Conservation (phyloP, 2,113 vertebrate species). For the Brachyhypopomus occidentalis region DNA sequence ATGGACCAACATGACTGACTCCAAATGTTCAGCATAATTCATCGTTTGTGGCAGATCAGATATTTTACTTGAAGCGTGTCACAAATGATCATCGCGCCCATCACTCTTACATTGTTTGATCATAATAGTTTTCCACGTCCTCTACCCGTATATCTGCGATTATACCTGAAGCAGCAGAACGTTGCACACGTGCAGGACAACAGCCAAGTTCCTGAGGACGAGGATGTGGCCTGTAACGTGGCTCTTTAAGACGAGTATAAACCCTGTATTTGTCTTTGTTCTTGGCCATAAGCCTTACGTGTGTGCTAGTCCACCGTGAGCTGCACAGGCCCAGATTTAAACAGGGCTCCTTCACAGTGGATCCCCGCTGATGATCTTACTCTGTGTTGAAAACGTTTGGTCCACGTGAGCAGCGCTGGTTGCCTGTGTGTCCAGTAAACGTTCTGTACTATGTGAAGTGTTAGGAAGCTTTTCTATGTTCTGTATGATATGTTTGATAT, state of each 20-base stretch:
- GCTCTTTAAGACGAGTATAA: slow-evolving; percentile 9
- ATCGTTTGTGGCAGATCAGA: background rate
- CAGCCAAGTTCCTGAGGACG: background rate
- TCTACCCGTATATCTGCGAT: slow-evolving; percentile 4
- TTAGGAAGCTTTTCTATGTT: too few relatives aligned
- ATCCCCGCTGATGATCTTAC: background rate
- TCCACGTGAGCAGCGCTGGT: slow-evolving; percentile 21
- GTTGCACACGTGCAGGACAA: background rate
- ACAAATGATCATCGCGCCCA: background rate
- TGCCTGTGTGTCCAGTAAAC: slow-evolving; percentile 26
- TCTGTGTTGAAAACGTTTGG: background rate
- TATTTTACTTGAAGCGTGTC: background rate
- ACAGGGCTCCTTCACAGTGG: background rate
- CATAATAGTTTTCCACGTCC: background rate
- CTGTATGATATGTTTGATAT: too few relatives aligned
- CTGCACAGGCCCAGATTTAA: background rate
- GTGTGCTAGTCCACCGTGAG: slow-evolving; percentile 32
- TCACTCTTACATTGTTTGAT: background rate
- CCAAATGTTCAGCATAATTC: background rate
- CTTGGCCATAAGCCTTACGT: slow-evolving; percentile 42
- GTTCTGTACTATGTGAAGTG: background rate
- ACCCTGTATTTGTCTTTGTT: slow-evolving; percentile 23
- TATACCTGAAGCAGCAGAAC: background rate
- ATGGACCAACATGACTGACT: slow-evolving; percentile 20
- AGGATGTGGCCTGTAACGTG: slow-evolving; percentile 8